Base-by-base conservation (phyloP, 2,888 invertebrate species). In the Thereva nobilitata region DNA sequence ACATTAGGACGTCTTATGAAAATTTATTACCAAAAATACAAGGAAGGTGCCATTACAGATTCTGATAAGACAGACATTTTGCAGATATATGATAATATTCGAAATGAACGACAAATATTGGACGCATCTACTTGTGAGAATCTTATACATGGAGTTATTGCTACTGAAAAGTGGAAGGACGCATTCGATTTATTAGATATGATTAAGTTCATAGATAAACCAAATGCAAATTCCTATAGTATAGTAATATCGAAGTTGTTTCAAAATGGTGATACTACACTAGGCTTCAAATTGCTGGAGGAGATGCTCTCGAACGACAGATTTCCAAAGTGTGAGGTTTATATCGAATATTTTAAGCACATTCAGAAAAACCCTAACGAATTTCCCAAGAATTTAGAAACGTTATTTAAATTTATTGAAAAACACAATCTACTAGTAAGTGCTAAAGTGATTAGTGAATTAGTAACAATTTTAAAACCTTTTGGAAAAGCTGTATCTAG, bases 111-210 rank as follows among this genome's bases (percentile, higher is more conserved):
- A 76, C 82, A 85, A 59, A 74, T 86, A 0, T 76, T 91, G 57
- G 90, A 91, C 78, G 78, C 79, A 10, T 75, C 74, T 3, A 87
- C 88, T 12, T 84, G 85, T 72, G 87, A 88, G 74, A 79, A 80
- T 74, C 77, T 89, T 5, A 82, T 91, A 66, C 79, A 80, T 68
- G 90, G 86, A 0, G 76, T 93, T 3, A 87, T 88, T 71, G 74
- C 84, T 23, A 89, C 89, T 6, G 77, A 83, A 65, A 80, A 86
- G 71, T 92, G 90, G 89, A 82, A 83, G 72, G 84, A 87, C 67
- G 84, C 86, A 47, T 63, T 86, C 0, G 82, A 85, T 71, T 79
- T 90, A 9, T 76, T 90, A 35, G 83, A 87, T 57, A 85, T 86
- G 75, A 83, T 87, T 56, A 82, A 84, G 74, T 50, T 84, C 7